Base-by-base conservation (phyloP, 2,113 vertebrate genomes). In the Pipra filicauda region DNA sequence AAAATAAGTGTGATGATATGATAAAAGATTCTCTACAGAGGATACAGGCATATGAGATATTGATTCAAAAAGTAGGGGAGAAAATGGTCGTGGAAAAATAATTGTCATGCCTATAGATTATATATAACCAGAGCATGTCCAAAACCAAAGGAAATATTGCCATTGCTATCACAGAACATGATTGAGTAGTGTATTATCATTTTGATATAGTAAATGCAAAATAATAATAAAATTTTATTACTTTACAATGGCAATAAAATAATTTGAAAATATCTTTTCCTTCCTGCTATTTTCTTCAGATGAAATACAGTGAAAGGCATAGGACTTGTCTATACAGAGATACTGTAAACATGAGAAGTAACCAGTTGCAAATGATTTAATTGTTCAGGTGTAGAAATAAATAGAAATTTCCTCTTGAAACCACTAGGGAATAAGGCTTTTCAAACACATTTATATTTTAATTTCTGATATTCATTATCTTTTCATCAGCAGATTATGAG, bases 101-200 rank as follows among this genome's bases (percentile, higher is more conserved):
- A 41, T 76, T 78, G 66, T 69, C 16, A 59, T 5, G 0, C 10
- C 35, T 78, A 20, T 33, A 76, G 26, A 75, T 46, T 43, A 58
- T 17, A 30, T 3, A 54, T 23, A 85, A 26, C 5, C 8, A 78
- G 24, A 70, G 6, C 1, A 1, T 5, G 1, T 8, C 20, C 18
- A 5, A 78, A 88, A 49, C 1, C 16, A 59, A 48, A 10, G 24
- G 43, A 49, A 49, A 44, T 58, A 26, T 59, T 30, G 30, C 9
- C 11, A 31, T 43, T 64, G 13, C 26, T 65, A 48, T 74, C 39
- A 57, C 4, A 57, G 20, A 49, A 46, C 21, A 31, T 33, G 5
- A 48, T 4, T 26, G 23, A 64, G 9, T 69, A 80, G 16, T 72
- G 88, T 67, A 26, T 93, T 91, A 55, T 18, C 2, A 59, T 85